Conservation (phyloP, 2,113 vertebrate genomes). For the Lonchura striata region DNA sequence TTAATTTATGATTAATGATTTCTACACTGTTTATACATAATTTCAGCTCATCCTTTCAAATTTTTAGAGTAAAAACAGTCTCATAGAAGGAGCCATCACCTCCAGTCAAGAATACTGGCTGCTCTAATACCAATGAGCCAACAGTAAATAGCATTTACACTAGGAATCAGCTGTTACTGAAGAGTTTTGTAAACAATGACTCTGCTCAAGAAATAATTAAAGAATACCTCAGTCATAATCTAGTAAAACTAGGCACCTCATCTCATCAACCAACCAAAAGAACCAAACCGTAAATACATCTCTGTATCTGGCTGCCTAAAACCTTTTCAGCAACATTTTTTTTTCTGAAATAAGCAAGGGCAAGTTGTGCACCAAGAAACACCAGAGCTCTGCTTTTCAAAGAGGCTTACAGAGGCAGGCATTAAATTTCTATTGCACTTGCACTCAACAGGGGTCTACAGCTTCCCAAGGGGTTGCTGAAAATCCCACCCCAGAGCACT, state of each 20-base stretch:
- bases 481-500: neutral
- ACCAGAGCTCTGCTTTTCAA: neutral
- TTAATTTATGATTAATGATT: neutral
- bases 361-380: neutral
- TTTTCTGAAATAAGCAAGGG: rapidly evolving
- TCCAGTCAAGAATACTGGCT: neutral
- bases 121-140: neutral
- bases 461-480: neutral
- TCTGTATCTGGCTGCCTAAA: neutral
- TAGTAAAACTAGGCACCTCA: neutral
- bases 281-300: neutral
- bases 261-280: neutral
- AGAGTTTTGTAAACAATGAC: neutral
- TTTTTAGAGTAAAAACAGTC: neutral
- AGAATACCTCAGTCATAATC: neutral
- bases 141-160: neutral
- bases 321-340: neutral
- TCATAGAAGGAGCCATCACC: neutral
- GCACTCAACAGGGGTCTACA: neutral
- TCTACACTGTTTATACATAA: neutral
- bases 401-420: neutral
- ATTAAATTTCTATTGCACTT: neutral
- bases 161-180: neutral
- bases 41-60: neutral
- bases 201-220: neutral